Base-by-base conservation (phyloP, 2,888 invertebrate species). In the Andricus curvator region DNA sequence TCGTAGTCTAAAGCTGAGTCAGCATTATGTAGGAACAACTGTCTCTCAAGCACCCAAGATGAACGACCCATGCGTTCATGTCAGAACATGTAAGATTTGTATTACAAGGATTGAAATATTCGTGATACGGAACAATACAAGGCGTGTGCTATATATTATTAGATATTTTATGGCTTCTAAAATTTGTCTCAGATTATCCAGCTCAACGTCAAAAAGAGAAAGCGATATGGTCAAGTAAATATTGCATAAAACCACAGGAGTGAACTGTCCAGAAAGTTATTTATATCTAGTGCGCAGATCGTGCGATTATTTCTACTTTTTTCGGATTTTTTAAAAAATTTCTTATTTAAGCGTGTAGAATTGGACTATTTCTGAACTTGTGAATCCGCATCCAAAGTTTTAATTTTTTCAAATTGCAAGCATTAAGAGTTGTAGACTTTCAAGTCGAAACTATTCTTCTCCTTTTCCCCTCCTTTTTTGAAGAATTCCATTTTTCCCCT, bases 101-200 rank as follows among this genome's bases (percentile, higher is more conserved):
- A 44, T 74, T 56, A 56, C 56, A 74, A 33, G 74, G 56, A 74
- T 74, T 74, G 56, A 74, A 74, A 74, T 74, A 74, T 74, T 74
- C 74, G 51, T 56, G 56, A 56, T 51, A 33, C 56, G 56, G 22
- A 74, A 74, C 74, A 74, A 74, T 74, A 56, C 56, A 74, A 60
- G 56, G 56, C 56, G 56, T 51, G 74, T 74, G n/a, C 74, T 33
- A 33, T 56, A 74, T 74, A 51, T 74, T 56, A 74, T 22, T 74
- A 56, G 56, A 74, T 74, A 56, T 33, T 74, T 74, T 74, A 74
- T 56, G 33, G 56, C 74, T 51, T 74, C n/a, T 33, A 22, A 33
- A 74, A 56, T 74, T 74, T 74, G 74, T 74, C 74, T 74, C 33
- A 22, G 56, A 74, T 74, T 56, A 74, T 74, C 74, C 37, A 74